Percentiles rank a stretch among this genome's conserved stretches.
Conservation (phyloP, 2,888 invertebrate genomes). For the Agapostemon virescens region DNA sequence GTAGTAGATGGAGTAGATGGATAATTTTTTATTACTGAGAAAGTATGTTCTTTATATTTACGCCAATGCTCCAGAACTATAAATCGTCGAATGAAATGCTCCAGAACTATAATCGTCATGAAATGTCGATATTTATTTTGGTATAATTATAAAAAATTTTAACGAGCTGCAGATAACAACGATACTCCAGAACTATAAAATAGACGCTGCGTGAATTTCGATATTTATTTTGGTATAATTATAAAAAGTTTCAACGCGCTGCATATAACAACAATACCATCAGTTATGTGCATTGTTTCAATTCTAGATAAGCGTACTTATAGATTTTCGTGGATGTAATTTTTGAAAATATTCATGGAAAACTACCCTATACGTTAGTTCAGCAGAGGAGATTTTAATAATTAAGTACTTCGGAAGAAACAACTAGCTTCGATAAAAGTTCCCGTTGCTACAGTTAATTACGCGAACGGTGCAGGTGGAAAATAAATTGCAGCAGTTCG, state of each 20-base stretch:
- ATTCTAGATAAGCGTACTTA: too few species aligned
- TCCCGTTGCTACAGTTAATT: conserved; percentile 56
- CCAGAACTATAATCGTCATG: neutral
- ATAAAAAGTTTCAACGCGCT: neutral
- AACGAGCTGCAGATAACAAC: neutral
- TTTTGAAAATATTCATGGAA: neutral
- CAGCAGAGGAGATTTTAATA: conserved; percentile 34
- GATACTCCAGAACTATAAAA: neutral
- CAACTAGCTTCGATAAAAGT: conserved; percentile 56
- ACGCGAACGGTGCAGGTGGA: conserved; percentile 52
- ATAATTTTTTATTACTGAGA: too few species aligned
- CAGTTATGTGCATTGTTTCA: neutral
- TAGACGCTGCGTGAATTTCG: neutral
- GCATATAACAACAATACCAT: neutral
- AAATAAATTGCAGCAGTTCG: conserved; percentile 57
- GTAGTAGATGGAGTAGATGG: too few species aligned
- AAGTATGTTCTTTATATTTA: neutral
- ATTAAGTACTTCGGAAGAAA: conserved; percentile 29
- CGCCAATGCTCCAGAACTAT: too few species aligned
- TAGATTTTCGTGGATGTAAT: neutral
- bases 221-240: neutral
- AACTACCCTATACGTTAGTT: neutral
- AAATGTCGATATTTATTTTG: neutral
- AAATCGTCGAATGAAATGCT: too few species aligned
- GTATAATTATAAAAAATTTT: neutral